Evolutionary conservation across 2,797 vertebrate species (phyloP), one percentile per base, ranked within the genome.

Genomic region (Peromyscus eremicus): DNA sequence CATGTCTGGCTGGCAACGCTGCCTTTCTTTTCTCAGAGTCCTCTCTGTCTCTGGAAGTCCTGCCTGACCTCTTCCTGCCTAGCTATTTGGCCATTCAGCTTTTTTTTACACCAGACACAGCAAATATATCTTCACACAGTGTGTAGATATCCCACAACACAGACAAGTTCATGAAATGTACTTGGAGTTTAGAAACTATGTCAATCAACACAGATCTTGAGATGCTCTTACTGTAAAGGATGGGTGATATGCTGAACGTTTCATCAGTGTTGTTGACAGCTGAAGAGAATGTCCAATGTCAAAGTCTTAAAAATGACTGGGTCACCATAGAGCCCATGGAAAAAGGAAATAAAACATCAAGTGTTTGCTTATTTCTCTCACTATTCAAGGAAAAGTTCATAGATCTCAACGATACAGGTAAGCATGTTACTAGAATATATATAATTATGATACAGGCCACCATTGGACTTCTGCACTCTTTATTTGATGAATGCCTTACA

Each of bases 151-250:
- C 70, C 19, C 21, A 73, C 70, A 37, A 40, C 21, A 23, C n/a
- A 40, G 70, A 27, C 0, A 75, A 66, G 43, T 82, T 43, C 17
- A 16, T 52, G 83, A 68, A 37, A 32, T 29, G 64, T 23, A 70
- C 82, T 5, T 89, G 81, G 88, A 66, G 80, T 82, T 93, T 89
- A 89, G 86, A 75, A 95, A 88, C 17, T 37, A 8, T 64, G 37
- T 27, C 52, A 23, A 25, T 40, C 55, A 19, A 62, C 32, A 17
- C 23, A 7, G 14, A 46, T 62, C 37, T 40, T 52, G n/a, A 3
- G 40, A 43, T 16, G 4, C 62, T 64, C 88, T 81, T 64, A 76
- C 0, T 73, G 68, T 43, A 80, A 81, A 82, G 46, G 14, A 32
- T 27, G 40, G 17, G 9, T 19, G 25, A 16, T 25, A 1, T 71